phyloP scores from a whole-genome alignment of 2,888 invertebrate genomes.

The Teleogryllus oceanicus region DNA sequence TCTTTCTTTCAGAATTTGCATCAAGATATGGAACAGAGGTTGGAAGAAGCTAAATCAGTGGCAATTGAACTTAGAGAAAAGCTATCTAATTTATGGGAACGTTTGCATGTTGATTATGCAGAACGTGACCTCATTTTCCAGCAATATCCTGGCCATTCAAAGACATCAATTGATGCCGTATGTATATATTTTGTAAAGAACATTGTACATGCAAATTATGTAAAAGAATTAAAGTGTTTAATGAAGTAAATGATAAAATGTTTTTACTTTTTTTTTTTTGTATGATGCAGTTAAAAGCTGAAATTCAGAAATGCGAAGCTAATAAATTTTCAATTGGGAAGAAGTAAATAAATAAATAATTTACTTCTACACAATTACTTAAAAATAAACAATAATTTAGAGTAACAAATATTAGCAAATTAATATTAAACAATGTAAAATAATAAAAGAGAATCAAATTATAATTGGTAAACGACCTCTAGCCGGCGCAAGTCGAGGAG shows the following conservation, averaged over 20 bases:
- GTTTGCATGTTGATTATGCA: slow-evolving; percentile 64
- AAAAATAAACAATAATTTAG: too few relatives aligned
- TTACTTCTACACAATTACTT: too few relatives aligned
- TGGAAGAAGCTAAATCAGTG: slow-evolving; percentile 56
- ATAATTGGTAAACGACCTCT: slow-evolving; percentile 21
- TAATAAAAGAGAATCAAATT: neutral
- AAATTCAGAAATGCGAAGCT: slow-evolving; percentile 68
- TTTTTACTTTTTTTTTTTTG: too few relatives aligned
- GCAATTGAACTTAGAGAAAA: slow-evolving; percentile 60
- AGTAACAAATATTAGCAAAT: neutral
- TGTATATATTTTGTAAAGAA: slow-evolving; percentile 32
- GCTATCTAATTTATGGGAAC: slow-evolving; percentile 67
- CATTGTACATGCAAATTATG: too few relatives aligned
- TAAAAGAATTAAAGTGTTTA: too few relatives aligned
- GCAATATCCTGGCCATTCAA: slow-evolving; percentile 58
- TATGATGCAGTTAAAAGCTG: slow-evolving; percentile 45
- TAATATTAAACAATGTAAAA: neutral
- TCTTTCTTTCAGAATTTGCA: slow-evolving; percentile 48
- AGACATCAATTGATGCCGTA: slow-evolving; percentile 54
- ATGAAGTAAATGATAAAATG: too few relatives aligned
- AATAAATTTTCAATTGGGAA: too few relatives aligned
- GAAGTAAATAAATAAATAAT: too few relatives aligned
- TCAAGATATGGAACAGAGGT: slow-evolving; percentile 55
- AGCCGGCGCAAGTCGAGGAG: slow-evolving; percentile 12
- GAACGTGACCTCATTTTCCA: slow-evolving; percentile 63